Evolutionary conservation across 1,140 invertebrate genomes (phyloP).

Genomic region (Zeugodacus cucurbitae): DNA sequence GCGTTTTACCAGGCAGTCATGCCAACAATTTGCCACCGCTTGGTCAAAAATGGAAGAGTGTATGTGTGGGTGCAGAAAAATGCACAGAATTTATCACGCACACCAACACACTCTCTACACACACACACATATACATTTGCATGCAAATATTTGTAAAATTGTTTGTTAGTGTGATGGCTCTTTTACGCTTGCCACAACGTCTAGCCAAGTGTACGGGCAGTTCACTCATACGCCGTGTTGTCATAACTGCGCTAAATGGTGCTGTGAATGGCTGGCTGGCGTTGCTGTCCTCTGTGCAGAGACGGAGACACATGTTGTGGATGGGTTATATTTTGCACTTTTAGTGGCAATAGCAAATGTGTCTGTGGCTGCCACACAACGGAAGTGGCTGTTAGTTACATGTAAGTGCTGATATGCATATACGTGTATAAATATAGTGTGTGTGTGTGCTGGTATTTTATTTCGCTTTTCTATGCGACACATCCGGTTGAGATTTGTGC

Average conservation of each 20-base stretch:
- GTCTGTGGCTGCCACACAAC: neutral
- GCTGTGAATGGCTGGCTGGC: neutral
- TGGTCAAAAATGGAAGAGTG: neutral
- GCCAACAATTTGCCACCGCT: constrained; percentile 4
- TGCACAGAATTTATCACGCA: neutral
- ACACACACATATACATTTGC: neutral
- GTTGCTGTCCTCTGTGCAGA: neutral
- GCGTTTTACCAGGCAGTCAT: constrained; percentile 31
- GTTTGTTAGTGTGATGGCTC: neutral
- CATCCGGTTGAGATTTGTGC: neutral
- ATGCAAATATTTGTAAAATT: constrained; percentile 6
- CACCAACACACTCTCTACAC: neutral
- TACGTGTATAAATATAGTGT: no score
- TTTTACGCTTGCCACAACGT: neutral
- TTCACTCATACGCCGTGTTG: constrained; percentile 19
- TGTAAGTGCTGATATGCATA: neutral
- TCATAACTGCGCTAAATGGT: neutral
- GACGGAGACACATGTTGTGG: neutral
- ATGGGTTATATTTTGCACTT: neutral
- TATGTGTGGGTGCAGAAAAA: no score
- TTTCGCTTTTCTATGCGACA: neutral
- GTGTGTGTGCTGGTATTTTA: neutral
- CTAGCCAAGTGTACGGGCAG: neutral
- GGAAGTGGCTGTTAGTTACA: neutral
- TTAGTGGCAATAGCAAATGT: neutral